Conservation (phyloP, 2,797 vertebrate genomes). For the Avahi laniger region DNA sequence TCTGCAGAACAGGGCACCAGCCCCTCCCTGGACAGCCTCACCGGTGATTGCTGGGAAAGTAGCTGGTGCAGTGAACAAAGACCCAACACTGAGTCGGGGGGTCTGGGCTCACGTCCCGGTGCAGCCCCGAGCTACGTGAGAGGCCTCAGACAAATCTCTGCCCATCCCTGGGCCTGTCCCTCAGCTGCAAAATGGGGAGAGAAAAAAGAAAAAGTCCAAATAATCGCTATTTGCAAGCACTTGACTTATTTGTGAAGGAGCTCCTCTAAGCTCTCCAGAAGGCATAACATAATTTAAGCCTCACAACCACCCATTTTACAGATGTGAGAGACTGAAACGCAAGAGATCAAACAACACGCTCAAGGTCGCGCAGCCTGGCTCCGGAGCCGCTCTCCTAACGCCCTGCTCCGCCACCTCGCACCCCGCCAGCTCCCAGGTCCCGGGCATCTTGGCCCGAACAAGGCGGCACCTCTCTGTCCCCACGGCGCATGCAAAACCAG, state of each 20-base stretch:
- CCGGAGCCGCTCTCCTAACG: not conserved
- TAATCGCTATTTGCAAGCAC: not conserved
- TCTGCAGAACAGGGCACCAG: rapidly evolving
- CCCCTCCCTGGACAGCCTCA: not conserved
- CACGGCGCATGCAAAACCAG: rapidly evolving
- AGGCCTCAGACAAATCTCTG: not conserved
- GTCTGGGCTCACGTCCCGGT: not conserved
- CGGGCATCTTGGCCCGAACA: rapidly evolving
- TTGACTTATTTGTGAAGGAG: rapidly evolving
- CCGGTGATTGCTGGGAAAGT: rapidly evolving
- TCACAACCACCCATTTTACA: not conserved
- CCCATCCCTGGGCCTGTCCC: not conserved
- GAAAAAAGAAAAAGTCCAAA: not conserved
- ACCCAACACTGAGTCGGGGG: rapidly evolving
- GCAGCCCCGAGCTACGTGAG: too few species aligned
- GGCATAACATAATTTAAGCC: not conserved
- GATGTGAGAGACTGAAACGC: not conserved
- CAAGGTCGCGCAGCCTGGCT: not conserved
- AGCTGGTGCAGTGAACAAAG: not conserved
- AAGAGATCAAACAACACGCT: not conserved
- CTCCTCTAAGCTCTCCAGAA: not conserved
- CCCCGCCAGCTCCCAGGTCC: not conserved
- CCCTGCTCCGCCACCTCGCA: not conserved
- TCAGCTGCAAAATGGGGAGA: not conserved
- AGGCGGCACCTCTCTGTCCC: rapidly evolving